Conservation (phyloP, 2,113 vertebrate genomes). For the Chiloscyllium plagiosum region DNA sequence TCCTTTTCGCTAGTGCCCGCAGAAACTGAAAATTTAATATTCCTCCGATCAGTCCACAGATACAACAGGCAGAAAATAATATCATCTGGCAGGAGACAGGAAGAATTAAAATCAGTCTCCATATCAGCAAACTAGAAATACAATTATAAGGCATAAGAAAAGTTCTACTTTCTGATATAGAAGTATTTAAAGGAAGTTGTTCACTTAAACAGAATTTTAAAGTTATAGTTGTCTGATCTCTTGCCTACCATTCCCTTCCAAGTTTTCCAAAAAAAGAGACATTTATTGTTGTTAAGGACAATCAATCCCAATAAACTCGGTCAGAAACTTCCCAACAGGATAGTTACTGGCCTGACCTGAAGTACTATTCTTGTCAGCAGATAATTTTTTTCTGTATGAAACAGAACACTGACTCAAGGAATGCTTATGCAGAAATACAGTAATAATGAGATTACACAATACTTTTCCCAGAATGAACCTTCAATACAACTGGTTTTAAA, state of each 20-base stretch:
- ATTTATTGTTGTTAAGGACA: not conserved
- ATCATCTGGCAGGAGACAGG: slow-evolving; percentile 77
- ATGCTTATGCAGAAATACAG: not conserved
- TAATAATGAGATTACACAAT: not conserved
- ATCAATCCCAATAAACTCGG: not conserved
- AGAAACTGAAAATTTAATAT: slow-evolving; percentile 98
- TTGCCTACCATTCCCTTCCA: not conserved
- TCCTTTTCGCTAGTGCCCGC: slow-evolving; percentile 80
- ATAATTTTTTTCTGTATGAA: not conserved
- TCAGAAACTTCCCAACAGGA: not conserved
- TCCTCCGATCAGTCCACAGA: slow-evolving; percentile 93
- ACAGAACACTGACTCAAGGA: not conserved
- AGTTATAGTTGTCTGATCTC: not conserved
- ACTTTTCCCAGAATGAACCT: not conserved
- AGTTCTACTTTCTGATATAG: not conserved
- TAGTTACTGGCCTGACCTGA: not conserved
- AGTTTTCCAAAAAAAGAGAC: not conserved
- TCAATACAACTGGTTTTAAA: not conserved
- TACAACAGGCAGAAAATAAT: slow-evolving; percentile 95
- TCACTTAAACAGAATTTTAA: slow-evolving; percentile 9
- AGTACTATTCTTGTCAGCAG: not conserved
- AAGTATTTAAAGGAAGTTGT: not conserved
- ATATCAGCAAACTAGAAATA: not conserved
- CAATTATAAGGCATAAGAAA: slow-evolving; percentile 13
- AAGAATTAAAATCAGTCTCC: slow-evolving; percentile 38